These are phyloP conservation scores for Oceanodroma leucorhoa DNA, from an alignment of 2,797 vertebrate genomes.

Conservation along the genomic window DNA sequence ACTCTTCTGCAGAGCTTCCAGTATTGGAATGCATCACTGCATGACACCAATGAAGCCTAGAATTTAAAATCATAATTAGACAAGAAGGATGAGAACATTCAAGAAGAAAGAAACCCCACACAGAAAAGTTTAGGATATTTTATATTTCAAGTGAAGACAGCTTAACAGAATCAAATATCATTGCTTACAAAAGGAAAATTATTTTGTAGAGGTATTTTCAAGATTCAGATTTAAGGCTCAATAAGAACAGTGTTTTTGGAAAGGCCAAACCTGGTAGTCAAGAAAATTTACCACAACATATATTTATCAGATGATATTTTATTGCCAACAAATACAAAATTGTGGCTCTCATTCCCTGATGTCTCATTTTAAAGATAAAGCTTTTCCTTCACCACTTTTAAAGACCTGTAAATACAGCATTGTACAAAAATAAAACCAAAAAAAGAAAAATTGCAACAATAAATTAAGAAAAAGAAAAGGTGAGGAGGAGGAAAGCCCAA, in stretches of 20 bases:
- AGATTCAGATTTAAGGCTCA: conserved; percentile 21
- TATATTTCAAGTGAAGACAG: not conserved
- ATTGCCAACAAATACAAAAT: conserved; percentile 71
- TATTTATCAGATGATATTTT: conserved; percentile 65
- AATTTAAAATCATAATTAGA: not conserved
- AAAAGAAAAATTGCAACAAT: conserved; percentile 52
- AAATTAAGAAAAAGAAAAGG: conserved; percentile 68
- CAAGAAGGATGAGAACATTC: not conserved
- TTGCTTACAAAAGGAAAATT: not conserved
- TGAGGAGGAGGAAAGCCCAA: not conserved
- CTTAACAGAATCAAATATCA: not conserved
- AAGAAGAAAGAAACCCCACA: not conserved
- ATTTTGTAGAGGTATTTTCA: not conserved
- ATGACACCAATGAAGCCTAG: not conserved
- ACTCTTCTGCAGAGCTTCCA: not conserved
- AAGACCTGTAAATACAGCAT: conserved; percentile 17
- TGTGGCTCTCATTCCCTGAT: conserved; percentile 44
- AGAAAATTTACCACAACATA: conserved; percentile 25
- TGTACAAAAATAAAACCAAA: conserved; percentile 30
- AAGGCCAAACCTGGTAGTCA: not conserved
- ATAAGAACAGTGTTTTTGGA: not conserved
- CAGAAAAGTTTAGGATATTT: not conserved
- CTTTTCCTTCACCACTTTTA: conserved; percentile 10
- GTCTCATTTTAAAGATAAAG: conserved; percentile 62
- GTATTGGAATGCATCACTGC: not conserved